phyloP scores from a whole-genome alignment of 2,797 vertebrate species.

The Vireo griseus region DNA sequence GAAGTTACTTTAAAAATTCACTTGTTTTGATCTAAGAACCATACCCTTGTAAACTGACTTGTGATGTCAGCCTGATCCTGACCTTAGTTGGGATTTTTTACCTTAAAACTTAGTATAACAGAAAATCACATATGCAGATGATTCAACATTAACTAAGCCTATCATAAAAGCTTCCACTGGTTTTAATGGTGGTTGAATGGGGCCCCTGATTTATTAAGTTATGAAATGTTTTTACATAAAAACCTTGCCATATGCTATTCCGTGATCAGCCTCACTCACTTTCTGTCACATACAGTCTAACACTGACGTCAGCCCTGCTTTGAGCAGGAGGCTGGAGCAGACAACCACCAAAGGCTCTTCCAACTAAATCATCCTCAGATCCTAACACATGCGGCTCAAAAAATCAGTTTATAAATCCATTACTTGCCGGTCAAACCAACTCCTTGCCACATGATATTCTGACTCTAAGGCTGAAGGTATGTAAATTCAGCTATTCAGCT shows the following conservation, averaged over 20 bases:
- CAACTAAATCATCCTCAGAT: not conserved
- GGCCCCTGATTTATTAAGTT: not conserved
- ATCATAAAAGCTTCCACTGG: not conserved
- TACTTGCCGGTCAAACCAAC: not conserved
- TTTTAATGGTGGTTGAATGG: not conserved
- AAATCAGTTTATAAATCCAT: not conserved
- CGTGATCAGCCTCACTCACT: not conserved
- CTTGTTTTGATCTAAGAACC: not conserved
- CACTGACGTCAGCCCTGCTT: not conserved
- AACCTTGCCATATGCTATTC: not conserved
- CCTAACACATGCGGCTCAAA: accelerated
- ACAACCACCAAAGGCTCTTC: not conserved
- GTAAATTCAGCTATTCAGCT: not conserved
- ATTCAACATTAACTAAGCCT: not conserved
- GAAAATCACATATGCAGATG: not conserved
- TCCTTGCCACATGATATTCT: not conserved
- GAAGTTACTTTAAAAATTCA: not conserved
- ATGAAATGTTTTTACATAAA: not conserved
- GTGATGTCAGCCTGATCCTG: not conserved
- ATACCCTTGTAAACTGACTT: not conserved
- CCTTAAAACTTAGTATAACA: not conserved
- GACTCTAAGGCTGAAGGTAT: not conserved
- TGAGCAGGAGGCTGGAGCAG: not conserved
- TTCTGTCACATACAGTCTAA: not conserved
- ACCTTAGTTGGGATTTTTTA: not conserved